Percentiles rank a stretch among this genome's conserved stretches.
phyloP scores from a whole-genome alignment of 2,797 vertebrate genomes.

The Benthosema pterotum region DNA sequence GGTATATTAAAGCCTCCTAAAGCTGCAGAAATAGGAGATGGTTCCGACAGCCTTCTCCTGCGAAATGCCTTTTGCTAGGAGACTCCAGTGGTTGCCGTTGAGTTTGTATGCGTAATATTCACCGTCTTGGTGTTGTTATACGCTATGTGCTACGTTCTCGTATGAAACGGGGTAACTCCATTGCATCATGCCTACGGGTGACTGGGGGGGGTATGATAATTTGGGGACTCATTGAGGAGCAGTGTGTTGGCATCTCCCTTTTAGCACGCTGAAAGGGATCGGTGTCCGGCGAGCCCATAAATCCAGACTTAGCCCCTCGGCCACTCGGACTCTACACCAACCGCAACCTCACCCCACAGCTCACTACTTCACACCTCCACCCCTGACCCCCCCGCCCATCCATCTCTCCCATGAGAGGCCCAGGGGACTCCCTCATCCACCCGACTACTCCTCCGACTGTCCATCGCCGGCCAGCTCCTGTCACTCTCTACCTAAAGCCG shows the following conservation, averaged over 20 bases:
- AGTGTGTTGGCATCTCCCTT: not conserved
- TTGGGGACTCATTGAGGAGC: slow-evolving; percentile 6
- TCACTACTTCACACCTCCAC: not conserved
- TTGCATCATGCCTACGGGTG: no score
- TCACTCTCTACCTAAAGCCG: slow-evolving; percentile 53
- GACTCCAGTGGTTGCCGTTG: not conserved
- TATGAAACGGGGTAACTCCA: no score
- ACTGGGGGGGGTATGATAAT: not conserved
- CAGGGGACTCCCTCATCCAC: slow-evolving; percentile 57
- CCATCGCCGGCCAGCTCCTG: slow-evolving; percentile 33
- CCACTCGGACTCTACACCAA: not conserved
- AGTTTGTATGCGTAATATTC: no score
- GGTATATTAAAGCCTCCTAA: slow-evolving; percentile 39
- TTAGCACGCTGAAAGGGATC: slow-evolving; percentile 4
- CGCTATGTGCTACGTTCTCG: no score
- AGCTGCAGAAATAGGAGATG: slow-evolving; percentile 35
- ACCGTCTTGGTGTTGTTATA: no score
- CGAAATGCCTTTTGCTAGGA: slow-evolving; percentile 10
- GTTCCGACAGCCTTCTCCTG: slow-evolving; percentile 23
- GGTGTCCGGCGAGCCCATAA: slow-evolving; percentile 6
- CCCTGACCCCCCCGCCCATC: not conserved
- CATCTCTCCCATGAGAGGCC: slow-evolving; percentile 12
- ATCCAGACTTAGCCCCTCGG: not conserved
- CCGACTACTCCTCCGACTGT: not conserved
- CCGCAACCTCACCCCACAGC: not conserved